phyloP scores from a whole-genome alignment of 2,113 vertebrate genomes.

The Datnioides undecimradiatus region DNA sequence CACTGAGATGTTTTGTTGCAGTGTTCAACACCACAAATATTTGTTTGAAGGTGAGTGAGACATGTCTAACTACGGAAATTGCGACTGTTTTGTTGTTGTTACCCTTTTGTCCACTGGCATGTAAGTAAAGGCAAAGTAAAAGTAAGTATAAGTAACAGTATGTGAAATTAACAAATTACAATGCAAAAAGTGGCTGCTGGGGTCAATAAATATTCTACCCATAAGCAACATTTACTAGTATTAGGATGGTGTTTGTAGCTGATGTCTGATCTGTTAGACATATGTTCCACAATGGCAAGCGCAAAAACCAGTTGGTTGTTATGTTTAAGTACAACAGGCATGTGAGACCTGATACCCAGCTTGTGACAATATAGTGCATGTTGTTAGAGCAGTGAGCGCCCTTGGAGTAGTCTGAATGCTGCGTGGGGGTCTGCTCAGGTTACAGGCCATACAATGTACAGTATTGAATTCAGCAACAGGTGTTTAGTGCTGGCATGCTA shows the following conservation, averaged over 20 bases:
- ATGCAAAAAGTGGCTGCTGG: not conserved
- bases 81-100: not conserved
- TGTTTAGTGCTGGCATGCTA: conserved; percentile 60
- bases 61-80: not conserved
- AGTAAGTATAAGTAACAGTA: not conserved
- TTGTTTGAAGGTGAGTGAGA: not conserved
- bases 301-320: conserved; percentile 5
- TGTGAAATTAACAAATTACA: not conserved
- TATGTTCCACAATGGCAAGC: not conserved
- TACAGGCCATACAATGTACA: conserved; percentile 59
- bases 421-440: conserved; percentile 52
- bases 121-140: too few species aligned
- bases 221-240: not conserved
- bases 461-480: conserved; percentile 72
- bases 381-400: conserved; percentile 30
- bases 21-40: not conserved
- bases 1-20: not conserved
- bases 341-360: conserved; percentile 51
- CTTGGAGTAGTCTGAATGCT: conserved; percentile 35
- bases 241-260: not conserved
- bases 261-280: not conserved
- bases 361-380: conserved; percentile 58
- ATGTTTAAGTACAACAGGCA: conserved; percentile 59
- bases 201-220: too few species aligned
- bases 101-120: not conserved